Evolutionary conservation across 2,888 invertebrate species (phyloP).

Genomic region (Acanthacorydalis orientalis): DNA sequence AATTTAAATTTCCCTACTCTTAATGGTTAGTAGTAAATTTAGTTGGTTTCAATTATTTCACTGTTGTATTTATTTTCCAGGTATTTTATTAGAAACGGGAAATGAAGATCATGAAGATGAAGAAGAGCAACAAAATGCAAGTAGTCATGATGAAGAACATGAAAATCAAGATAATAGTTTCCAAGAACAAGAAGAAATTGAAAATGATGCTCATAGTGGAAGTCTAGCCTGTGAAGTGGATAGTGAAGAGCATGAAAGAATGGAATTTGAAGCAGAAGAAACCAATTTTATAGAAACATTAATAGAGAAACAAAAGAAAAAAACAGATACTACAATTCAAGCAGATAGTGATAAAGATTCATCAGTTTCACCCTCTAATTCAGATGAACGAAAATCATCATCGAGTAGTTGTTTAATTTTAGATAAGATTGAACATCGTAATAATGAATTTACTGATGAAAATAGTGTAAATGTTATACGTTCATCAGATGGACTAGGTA

Average conservation of each 20-base stretch:
- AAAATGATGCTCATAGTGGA: constrained; percentile 1
- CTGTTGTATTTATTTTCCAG: background rate
- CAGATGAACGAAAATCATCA: background rate
- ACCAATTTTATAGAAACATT: constrained; percentile 4
- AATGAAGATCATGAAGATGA: constrained; percentile 6
- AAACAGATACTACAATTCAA: background rate
- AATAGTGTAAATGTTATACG: background rate
- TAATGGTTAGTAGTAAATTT: constrained; percentile 36
- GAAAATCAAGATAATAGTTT: background rate
- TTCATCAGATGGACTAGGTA: background rate
- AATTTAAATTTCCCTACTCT: constrained; percentile 59
- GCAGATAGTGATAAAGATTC: background rate
- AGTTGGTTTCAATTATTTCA: background rate
- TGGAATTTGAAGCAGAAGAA: constrained; percentile 11
- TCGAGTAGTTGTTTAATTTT: background rate
- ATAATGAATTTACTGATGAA: too few species aligned
- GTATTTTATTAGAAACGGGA: background rate
- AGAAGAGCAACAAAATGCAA: constrained; percentile 12
- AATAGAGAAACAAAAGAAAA: too few species aligned
- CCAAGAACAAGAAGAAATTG: background rate
- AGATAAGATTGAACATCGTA: too few species aligned
- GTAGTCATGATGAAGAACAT: constrained; percentile 2
- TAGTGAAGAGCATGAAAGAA: background rate
- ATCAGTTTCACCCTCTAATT: background rate
- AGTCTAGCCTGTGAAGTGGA: background rate